Evolutionary conservation across 2,888 invertebrate genomes (phyloP), one percentile per base, ranked within the genome.

Genomic region (Melinopterus prodromus): DNA sequence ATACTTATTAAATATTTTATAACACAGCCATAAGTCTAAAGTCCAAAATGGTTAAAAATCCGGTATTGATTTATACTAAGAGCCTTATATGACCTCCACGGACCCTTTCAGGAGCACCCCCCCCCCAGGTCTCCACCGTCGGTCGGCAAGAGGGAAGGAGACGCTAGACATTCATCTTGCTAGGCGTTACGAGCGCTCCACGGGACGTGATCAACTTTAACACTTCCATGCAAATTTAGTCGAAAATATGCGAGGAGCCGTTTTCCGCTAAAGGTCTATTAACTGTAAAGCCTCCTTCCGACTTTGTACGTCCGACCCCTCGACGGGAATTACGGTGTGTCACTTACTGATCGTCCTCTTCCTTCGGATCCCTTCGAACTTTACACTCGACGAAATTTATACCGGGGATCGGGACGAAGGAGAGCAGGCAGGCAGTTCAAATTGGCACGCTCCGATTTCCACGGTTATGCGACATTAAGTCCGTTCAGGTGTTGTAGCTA

Each of bases 161-260:
- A 26, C 26, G 26, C 26, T 2, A 53, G 53, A 53, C 53, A 53
- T 53, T 6, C 53, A 53, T 53, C 53, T 53, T 53, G 53, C 53
- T 53, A 53, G 53, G 12, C 53, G 53, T 53, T 53, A 53, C 53
- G 53, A 53, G 9, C 53, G 53, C 53, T 53, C 12, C 53, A 53
- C 53, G 53, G 53, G 53, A 53, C 53, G 53, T 53, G 53, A 53
- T 53, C 53, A 53, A 53, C 53, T 53, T 53, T 53, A 53, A 53
- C 53, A 53, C 53, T 53, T 53, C 53, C 53, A 53, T 53, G 53
- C 53, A 53, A 53, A 53, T 53, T 53, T 53, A 53, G 2, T 53
- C 53, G 53, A 53, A 53, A 53, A 53, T 53, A 53, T 53, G 53
- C 53, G 53, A 53, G 53, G 53, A 53, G 53, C 53, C 53, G 53